phyloP scores from a whole-genome alignment of 2,797 vertebrate genomes.

The Chromis chromis region DNA sequence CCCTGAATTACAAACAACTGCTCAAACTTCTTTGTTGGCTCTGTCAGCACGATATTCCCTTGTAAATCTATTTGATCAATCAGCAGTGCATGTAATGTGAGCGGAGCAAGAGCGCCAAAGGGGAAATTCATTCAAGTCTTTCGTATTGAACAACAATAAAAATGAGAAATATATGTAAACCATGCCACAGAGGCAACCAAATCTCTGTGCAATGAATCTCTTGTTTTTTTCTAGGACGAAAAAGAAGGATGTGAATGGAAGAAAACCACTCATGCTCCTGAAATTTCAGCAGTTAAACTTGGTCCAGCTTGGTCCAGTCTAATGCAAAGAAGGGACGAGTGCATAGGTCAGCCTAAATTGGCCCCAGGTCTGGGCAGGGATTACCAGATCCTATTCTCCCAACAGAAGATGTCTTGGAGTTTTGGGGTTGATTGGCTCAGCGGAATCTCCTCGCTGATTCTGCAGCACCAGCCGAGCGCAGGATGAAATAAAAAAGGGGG shows the following conservation, averaged over 20 bases:
- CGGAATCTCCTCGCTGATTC: conserved; percentile 63
- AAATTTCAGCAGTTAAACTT: conserved; percentile 42
- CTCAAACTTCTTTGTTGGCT: conserved; percentile 51
- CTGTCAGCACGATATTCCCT: conserved; percentile 18
- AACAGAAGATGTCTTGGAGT: conserved; percentile 58
- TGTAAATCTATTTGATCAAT: conserved; percentile 60
- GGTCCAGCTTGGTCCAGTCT: conserved; percentile 41
- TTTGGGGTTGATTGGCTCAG: conserved; percentile 56
- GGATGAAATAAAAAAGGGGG: conserved; percentile 70
- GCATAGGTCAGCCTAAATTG: conserved; percentile 65
- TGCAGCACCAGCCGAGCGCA: conserved; percentile 56
- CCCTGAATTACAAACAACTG: conserved; percentile 25
- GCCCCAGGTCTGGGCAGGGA: conserved; percentile 46
- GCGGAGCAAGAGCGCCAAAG: conserved; percentile 33
- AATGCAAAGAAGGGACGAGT: conserved; percentile 54
- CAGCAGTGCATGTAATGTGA: conserved; percentile 40
- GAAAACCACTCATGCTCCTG: conserved; percentile 21
- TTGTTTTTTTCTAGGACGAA: conserved; percentile 40
- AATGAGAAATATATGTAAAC: conserved; percentile 51
- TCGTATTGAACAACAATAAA: conserved; percentile 53
- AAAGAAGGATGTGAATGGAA: conserved; percentile 28
- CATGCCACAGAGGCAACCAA: conserved; percentile 32
- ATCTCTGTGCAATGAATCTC: conserved; percentile 60
- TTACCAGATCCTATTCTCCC: conserved; percentile 65
- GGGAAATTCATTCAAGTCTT: conserved; percentile 53